These are phyloP conservation scores for Lucifuga dentata DNA, from an alignment of 2,113 vertebrate genomes.

Conservation along the genomic window DNA sequence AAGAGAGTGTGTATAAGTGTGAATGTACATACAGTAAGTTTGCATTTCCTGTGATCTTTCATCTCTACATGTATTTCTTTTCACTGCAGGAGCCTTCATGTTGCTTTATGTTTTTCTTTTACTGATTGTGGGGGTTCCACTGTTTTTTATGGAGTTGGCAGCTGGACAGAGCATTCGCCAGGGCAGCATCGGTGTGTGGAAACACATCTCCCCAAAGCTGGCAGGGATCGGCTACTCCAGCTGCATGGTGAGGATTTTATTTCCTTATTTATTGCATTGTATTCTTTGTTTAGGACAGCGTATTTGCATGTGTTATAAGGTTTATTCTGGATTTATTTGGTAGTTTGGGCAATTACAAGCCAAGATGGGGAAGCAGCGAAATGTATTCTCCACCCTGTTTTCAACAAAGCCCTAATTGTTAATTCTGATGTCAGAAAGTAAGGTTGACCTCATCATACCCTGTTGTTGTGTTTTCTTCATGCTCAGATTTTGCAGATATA, in stretches of 20 bases:
- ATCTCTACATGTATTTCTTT: background rate
- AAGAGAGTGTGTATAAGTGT: too few relatives aligned
- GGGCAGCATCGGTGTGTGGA: slow-evolving; percentile 86
- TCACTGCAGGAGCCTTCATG: slow-evolving; percentile 80
- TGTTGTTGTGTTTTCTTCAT: background rate
- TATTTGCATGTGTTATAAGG: background rate
- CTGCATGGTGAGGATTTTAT: slow-evolving; percentile 81
- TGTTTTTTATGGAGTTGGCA: slow-evolving; percentile 89
- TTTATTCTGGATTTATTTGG: slow-evolving; percentile 11
- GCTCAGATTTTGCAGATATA: slow-evolving; percentile 21
- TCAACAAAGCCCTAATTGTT: background rate
- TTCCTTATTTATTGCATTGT: background rate
- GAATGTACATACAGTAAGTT: too few relatives aligned
- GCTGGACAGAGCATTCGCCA: slow-evolving; percentile 85
- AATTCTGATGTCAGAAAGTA: background rate
- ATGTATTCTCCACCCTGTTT: background rate
- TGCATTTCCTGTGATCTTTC: too few relatives aligned
- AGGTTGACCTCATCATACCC: background rate
- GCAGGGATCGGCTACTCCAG: slow-evolving; percentile 87
- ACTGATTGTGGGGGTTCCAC: slow-evolving; percentile 81
- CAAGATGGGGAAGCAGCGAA: background rate
- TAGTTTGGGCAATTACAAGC: background rate
- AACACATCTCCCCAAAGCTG: slow-evolving; percentile 84
- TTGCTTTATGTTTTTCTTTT: slow-evolving; percentile 82
- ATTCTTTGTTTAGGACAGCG: background rate